A percentile compares a stretch with the other conserved stretches of the same genome.
Evolutionary conservation across 2,797 vertebrate species (phyloP).

Genomic region (Trematomus bernacchii): DNA sequence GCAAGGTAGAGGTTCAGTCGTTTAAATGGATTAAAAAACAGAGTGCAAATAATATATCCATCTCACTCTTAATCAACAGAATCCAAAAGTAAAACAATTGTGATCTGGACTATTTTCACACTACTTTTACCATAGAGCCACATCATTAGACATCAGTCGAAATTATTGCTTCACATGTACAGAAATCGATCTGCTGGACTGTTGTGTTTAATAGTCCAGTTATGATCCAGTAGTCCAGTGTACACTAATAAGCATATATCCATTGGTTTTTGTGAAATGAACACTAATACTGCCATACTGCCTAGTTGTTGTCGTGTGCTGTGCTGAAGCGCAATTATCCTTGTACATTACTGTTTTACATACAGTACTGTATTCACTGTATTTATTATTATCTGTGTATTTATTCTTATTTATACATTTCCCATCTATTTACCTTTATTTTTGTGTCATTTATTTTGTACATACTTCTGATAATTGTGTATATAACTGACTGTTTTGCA

Average conservation of each 20-base stretch:
- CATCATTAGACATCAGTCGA: background rate
- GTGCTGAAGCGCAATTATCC: no score
- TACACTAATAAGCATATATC: background rate
- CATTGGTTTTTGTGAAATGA: background rate
- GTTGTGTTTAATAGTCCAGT: background rate
- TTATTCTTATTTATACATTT: no score
- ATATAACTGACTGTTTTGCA: no score
- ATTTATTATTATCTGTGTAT: no score
- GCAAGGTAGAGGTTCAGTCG: conserved; percentile 80
- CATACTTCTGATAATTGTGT: no score
- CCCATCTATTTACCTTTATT: no score
- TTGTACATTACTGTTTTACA: no score
- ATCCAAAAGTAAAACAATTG: background rate
- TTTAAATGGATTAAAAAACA: background rate
- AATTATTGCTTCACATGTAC: background rate
- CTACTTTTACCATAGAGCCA: background rate
- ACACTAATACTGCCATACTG: background rate
- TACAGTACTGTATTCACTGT: no score
- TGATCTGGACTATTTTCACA: background rate
- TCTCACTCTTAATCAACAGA: background rate
- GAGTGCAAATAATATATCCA: background rate
- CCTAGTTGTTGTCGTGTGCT: no score
- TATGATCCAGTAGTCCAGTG: no score
- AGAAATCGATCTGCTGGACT: background rate
- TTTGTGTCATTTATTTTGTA: no score